Evolutionary conservation across 2,888 invertebrate species (phyloP).

Genomic region (Desoria tigrina): DNA sequence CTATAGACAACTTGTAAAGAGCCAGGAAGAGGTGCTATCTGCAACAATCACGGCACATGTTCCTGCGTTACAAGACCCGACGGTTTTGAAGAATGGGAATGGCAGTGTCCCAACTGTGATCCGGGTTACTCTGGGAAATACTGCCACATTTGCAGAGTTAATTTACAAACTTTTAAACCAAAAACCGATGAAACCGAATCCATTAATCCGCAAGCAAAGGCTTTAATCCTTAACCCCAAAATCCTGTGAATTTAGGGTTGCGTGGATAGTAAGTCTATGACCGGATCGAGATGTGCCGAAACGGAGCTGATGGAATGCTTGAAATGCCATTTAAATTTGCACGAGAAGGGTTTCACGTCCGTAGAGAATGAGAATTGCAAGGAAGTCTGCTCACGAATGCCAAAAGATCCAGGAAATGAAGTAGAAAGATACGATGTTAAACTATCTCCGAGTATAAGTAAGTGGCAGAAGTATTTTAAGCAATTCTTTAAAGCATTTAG

Average conservation of each 20-base stretch:
- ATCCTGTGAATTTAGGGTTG: no score
- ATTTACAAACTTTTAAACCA: no score
- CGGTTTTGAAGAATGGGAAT: neutral
- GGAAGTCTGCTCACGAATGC: no score
- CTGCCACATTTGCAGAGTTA: conserved; percentile 34
- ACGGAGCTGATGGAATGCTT: conserved; percentile 15
- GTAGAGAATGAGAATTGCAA: neutral
- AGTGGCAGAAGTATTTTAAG: no score
- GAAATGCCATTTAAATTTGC: conserved; percentile 8
- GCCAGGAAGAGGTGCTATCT: conserved; percentile 21
- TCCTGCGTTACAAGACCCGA: conserved; percentile 11
- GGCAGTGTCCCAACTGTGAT: conserved; percentile 11
- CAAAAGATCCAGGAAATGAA: no score
- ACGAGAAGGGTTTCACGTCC: neutral
- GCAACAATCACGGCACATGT: conserved; percentile 33
- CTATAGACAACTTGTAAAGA: conserved; percentile 28
- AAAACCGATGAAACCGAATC: no score
- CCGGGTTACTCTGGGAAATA: conserved; percentile 31
- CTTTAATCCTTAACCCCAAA: no score
- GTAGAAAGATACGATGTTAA: neutral
- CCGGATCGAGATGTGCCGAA: conserved; percentile 20
- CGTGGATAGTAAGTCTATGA: no score
- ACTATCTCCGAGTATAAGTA: neutral
- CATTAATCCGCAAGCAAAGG: no score
- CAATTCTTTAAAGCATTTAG: no score